Evolutionary conservation across 1,140 invertebrate species (phyloP), one percentile per base, ranked within the genome.

Genomic region (Battus philenor): DNA sequence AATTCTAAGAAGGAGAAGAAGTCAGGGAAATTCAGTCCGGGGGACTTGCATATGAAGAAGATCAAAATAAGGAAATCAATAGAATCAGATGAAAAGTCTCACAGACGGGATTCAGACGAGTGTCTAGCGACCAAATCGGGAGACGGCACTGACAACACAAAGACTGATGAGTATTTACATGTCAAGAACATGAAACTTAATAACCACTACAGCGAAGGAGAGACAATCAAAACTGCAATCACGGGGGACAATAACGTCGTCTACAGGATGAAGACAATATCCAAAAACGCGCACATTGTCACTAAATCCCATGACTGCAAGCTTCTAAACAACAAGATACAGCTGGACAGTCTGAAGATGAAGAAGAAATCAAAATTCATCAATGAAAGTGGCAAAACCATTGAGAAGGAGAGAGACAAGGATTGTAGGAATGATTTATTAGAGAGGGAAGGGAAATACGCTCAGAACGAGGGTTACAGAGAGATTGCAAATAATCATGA

Each of bases 1-100:
- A 93, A 92, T 61, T 91, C 92, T 8, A 91, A 92, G 45, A 93
- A 93, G 55, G 92, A 93, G 38, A 90, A 90, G 57, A 93, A 92
- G 27, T 7, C 7, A 26, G 10, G 10, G 59, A 92, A 92, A 62
- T 62, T 60, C 70, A 58, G 80, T 4, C 87, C 88, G 0, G 68
- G 72, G 5, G 88, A 89, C 18, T 49, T 83, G 15, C 73, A 82
- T 30, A 62, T 84, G n/a, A 89, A 89, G 48, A 87, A 86, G 49
- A 72, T 75, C 6, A 84, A 86, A 53, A 78, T 86, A 33, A 62
- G 83, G 55, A 85, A 86, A 68, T 60, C 79, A 55, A 52, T 73
- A 53, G 66, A 86, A 47, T 51, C 81, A 24, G 70, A 88, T 63
- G 73, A 88, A 48, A 79, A 76, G 50, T 60, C 47, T 52, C 86